Evolutionary conservation across 2,888 invertebrate species (phyloP).

Genomic region (Nineta flava): DNA sequence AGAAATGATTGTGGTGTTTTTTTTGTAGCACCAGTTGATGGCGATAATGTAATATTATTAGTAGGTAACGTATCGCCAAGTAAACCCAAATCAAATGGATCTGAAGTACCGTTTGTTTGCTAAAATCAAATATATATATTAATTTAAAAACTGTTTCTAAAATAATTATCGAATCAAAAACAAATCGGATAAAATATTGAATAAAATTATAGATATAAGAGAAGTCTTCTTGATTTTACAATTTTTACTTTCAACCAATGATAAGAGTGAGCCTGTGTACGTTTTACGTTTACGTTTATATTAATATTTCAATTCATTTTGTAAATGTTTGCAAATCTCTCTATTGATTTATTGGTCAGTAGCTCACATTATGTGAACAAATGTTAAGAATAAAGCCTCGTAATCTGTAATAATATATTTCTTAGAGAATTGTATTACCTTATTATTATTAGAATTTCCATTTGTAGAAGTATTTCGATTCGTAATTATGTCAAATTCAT

Average conservation of each 20-base stretch:
- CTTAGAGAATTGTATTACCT: conserved; percentile 2
- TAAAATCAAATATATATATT: conserved; percentile 1
- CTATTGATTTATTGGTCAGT: too few relatives aligned
- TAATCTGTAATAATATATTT: too few relatives aligned
- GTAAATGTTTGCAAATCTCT: too few relatives aligned
- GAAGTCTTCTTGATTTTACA: too few relatives aligned
- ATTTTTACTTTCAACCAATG: too few relatives aligned
- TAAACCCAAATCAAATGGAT: conserved; percentile 54
- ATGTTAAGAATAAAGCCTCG: too few relatives aligned
- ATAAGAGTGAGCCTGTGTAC: too few relatives aligned
- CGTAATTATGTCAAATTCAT: conserved; percentile 76
- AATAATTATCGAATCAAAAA: not conserved
- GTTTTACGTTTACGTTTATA: too few relatives aligned
- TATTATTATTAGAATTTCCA: conserved; percentile 14
- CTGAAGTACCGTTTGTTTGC: conserved; percentile 17
- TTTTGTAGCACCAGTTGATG: conserved; percentile 43
- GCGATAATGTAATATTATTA: conserved; percentile 19
- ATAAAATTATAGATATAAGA: too few relatives aligned
- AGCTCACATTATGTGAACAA: too few relatives aligned
- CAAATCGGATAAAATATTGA: too few relatives aligned
- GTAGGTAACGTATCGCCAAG: conserved; percentile 37
- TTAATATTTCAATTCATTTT: too few relatives aligned
- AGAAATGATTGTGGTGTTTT: conserved; percentile 94
- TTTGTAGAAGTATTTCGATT: conserved; percentile 43
- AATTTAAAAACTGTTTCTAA: not conserved